Evolutionary conservation across 2,888 invertebrate genomes (phyloP), one percentile per base, ranked within the genome.

Genomic region (Hydropsyche betteni): DNA sequence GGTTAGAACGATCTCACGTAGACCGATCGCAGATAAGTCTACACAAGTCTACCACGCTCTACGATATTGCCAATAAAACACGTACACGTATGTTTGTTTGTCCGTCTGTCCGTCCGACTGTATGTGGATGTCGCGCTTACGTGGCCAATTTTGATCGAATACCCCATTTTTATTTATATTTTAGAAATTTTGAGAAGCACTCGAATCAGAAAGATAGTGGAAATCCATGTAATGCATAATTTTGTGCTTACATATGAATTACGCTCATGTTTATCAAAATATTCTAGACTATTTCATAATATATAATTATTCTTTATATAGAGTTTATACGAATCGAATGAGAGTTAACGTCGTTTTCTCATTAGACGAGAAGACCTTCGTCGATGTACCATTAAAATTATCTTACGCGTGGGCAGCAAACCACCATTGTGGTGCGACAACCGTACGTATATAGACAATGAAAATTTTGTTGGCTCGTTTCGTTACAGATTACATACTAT

Each of bases 1-100:
- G 58, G 75, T 74, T 78, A 74, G 76, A 36, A 64, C 55, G 70
- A 44, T 44, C 44, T 44, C 44, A 76, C 78, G 78, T 68, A 78
- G 78, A 76, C 78, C 76, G 78, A 78, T 78, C 75, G 72, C 76
- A 73, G 76, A 76, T 78, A 78, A 78, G 74, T 76, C 74, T 72
- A 72, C 44, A 44, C 76, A 72, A 69, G 44, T 73, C 64, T 24
- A 36, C 64, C 74, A 76, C 74, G 76, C 73, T 61, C 72, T 44
- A 44, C 44, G 44, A 76, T 76, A 78, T 75, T 76, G 76, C 76
- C 77, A 77, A 77, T 77, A 77, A 77, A 77, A 74, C 10, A 44
- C 44, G 44, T 10, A 44, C 44, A 44, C 71, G 75, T 76, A 74
- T 76, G 76, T 77, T 74, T 77, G 73, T 73, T 53, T 70, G 70